phyloP scores from a whole-genome alignment of 2,888 invertebrate species.

The Pterostichus madidus region DNA sequence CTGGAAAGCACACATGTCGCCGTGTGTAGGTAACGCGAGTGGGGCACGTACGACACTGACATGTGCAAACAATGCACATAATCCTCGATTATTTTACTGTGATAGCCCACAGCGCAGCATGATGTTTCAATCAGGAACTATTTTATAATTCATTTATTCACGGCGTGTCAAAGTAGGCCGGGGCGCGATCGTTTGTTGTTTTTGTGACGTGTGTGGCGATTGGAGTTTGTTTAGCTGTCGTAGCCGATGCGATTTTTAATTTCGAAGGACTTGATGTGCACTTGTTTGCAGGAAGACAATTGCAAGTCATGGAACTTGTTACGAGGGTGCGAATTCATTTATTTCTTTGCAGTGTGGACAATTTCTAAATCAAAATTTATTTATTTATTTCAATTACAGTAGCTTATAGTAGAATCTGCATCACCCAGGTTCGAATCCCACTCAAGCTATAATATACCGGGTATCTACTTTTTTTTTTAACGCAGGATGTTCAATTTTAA shows the following conservation, averaged over 20 bases:
- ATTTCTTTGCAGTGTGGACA: no score
- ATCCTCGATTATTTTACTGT: constrained; percentile 76
- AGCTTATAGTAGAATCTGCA: no score
- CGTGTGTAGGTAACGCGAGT: constrained; percentile 23
- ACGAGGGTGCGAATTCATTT: no score
- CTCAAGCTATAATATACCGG: no score
- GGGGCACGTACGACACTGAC: constrained; percentile 72
- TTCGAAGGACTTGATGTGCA: neutral
- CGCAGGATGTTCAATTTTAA: no score
- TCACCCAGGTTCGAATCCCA: no score
- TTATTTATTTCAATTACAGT: no score
- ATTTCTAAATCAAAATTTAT: no score
- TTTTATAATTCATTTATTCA: constrained; percentile 73
- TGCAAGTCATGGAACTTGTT: neutral
- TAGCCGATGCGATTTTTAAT: constrained; percentile 38
- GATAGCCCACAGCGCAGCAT: constrained; percentile 75
- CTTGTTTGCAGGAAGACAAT: neutral
- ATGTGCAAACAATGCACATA: constrained; percentile 77
- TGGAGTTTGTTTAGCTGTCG: no score
- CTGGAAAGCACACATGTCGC: constrained; percentile 37
- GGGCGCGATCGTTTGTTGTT: constrained; percentile 65
- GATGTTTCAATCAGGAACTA: constrained; percentile 74
- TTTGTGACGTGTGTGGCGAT: neutral
- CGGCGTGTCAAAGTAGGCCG: constrained; percentile 20
- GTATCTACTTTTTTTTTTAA: no score